Evolutionary conservation across 53 echinoderm and acorn worm genomes (phyloP).

Genomic region (Actinopyga echinites): DNA sequence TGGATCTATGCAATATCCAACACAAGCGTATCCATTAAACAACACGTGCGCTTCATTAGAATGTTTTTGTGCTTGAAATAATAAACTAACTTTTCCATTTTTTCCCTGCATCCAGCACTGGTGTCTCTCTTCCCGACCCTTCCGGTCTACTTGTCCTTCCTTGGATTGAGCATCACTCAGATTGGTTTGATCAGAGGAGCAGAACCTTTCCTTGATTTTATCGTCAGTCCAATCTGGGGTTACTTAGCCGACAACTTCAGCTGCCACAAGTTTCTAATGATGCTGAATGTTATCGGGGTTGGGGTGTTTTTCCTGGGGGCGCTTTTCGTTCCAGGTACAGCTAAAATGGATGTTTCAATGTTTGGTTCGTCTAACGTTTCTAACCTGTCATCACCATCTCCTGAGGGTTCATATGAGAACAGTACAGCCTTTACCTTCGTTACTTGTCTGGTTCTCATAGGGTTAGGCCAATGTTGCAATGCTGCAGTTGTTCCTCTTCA

Average conservation of each 20-base stretch:
- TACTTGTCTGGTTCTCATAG: constrained; percentile 2
- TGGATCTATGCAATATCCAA: too few species aligned
- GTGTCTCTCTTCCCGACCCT: constrained; percentile 74
- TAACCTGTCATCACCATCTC: neutral
- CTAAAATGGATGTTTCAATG: neutral
- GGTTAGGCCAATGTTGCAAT: neutral
- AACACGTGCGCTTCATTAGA: too few species aligned
- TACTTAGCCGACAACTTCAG: constrained; percentile 9
- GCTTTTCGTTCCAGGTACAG: constrained; percentile 1
- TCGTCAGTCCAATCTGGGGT: constrained; percentile 68
- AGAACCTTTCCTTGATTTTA: constrained; percentile 74
- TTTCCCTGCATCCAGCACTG: constrained; percentile 49
- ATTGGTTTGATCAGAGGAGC: constrained; percentile 87
- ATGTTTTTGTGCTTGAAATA: too few species aligned
- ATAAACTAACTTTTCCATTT: too few species aligned
- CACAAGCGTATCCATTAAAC: too few species aligned
- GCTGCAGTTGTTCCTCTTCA: constrained; percentile 17
- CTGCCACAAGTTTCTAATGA: constrained; percentile 5
- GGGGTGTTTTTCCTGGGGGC: neutral
- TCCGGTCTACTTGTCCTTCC: constrained; percentile 85
- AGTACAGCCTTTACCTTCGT: constrained; percentile 23
- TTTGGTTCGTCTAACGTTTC: neutral
- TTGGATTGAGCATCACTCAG: constrained; percentile 77
- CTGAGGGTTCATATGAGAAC: neutral
- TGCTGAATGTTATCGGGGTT: constrained; percentile 1